Conservation (phyloP, 2,797 vertebrate species). For the Holocentrus rufus region DNA sequence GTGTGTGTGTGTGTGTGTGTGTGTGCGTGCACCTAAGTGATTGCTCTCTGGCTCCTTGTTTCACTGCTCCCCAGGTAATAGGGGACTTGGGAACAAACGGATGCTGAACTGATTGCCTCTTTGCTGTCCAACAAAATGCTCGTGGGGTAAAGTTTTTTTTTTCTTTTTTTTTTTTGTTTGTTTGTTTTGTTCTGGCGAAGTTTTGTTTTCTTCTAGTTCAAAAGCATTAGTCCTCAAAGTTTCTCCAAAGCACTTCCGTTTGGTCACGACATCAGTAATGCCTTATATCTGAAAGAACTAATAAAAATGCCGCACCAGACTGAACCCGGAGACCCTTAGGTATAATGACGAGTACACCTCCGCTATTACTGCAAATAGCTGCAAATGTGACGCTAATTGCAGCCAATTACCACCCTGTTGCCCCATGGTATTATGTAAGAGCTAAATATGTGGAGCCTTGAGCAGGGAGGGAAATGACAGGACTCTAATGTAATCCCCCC, state of each 20-base stretch:
- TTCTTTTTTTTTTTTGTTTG: constrained; percentile 18
- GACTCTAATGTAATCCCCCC: constrained; percentile 15
- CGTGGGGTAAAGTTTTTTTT: constrained; percentile 37
- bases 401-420: constrained; percentile 64
- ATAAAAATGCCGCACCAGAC: constrained; percentile 31
- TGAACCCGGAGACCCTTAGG: constrained; percentile 32
- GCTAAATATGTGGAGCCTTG: constrained; percentile 34
- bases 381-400: constrained; percentile 71
- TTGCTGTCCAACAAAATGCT: constrained; percentile 56
- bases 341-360: constrained; percentile 61
- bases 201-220: constrained; percentile 47
- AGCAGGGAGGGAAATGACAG: constrained; percentile 18
- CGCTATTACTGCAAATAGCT: constrained; percentile 52
- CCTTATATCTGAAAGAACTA: constrained; percentile 42
- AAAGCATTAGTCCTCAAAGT: constrained; percentile 35
- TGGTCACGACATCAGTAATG: constrained; percentile 43
- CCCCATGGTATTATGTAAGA: constrained; percentile 46
- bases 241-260: constrained; percentile 36
- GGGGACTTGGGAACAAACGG: constrained; percentile 54
- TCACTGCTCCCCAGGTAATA: constrained; percentile 60
- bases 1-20: constrained; percentile 15
- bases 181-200: neutral
- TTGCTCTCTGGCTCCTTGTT: constrained; percentile 52
- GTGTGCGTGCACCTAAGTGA: constrained; percentile 45
- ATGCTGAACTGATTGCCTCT: constrained; percentile 62